phyloP scores from a whole-genome alignment of 2,888 invertebrate species.

The Asteroscopus sphinx region DNA sequence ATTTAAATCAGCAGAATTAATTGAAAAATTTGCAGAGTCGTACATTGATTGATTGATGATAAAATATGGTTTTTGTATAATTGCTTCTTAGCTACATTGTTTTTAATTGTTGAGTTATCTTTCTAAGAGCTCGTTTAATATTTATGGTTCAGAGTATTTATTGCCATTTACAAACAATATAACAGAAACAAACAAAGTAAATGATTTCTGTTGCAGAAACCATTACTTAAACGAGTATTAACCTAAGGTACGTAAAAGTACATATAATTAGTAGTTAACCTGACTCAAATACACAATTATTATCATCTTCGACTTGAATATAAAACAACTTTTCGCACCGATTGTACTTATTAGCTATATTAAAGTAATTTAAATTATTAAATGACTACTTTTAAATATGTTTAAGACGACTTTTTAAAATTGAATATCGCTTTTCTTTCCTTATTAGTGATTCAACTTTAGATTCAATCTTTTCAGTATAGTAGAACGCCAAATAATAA shows the following conservation, averaged over 20 bases:
- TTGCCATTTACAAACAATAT: neutral
- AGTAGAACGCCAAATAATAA: too few species aligned
- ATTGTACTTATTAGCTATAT: conserved; percentile 6
- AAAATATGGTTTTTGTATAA: neutral
- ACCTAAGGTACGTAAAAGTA: neutral
- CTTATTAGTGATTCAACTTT: too few species aligned
- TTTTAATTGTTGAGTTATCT: conserved; percentile 3
- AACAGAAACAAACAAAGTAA: conserved; percentile 2
- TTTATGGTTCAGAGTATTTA: conserved; percentile 11
- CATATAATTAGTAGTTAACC: neutral
- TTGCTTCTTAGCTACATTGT: neutral
- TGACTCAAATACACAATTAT: neutral
- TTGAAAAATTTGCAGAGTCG: too few species aligned
- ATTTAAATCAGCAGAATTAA: too few species aligned
- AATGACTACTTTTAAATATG: conserved; percentile 3
- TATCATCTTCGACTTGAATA: neutral
- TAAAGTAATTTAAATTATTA: conserved; percentile 1
- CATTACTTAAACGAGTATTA: neutral
- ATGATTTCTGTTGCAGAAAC: neutral
- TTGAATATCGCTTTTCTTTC: neutral
- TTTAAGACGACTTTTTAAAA: neutral
- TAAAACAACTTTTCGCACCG: conserved; percentile 21
- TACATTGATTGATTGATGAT: neutral
- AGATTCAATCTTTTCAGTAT: too few species aligned
- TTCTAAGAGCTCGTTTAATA: neutral